phyloP scores from a whole-genome alignment of 2,888 invertebrate species.

The Drosophila antonietae region DNA sequence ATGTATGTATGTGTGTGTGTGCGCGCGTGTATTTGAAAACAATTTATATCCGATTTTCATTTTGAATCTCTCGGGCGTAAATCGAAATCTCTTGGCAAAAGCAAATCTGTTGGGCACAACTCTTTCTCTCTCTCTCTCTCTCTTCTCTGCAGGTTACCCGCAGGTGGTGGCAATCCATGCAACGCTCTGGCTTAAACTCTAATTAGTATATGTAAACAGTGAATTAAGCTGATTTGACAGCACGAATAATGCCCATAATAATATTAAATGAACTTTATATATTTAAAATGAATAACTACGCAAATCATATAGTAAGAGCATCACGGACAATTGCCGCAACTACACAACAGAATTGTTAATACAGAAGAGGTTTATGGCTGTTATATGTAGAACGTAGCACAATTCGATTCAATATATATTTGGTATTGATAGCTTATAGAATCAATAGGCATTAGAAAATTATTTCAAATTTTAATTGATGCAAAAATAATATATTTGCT shows the following conservation, averaged over 20 bases:
- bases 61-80: slow-evolving; percentile 70
- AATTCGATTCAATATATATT: background rate
- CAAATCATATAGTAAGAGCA: slow-evolving; percentile 2
- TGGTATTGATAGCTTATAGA: background rate
- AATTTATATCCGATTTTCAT: slow-evolving; percentile 79
- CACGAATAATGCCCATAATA: background rate
- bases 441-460: background rate
- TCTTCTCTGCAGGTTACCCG: background rate
- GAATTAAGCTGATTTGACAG: slow-evolving; percentile 14
- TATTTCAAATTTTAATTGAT: background rate
- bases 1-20: slow-evolving; percentile 14
- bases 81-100: slow-evolving; percentile 52
- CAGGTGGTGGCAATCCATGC: slow-evolving; percentile 1
- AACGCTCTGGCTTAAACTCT: slow-evolving; percentile 22
- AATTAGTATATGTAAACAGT: slow-evolving; percentile 42
- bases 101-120: slow-evolving; percentile 24
- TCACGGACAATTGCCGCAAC: background rate
- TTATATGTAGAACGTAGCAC: background rate
- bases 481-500: background rate
- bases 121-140: background rate
- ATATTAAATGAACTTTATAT: background rate
- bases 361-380: background rate
- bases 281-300: background rate
- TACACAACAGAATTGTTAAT: background rate
- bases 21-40: slow-evolving; percentile 43